phyloP scores from a whole-genome alignment of 2,113 vertebrate species.

The Strigops habroptila region DNA sequence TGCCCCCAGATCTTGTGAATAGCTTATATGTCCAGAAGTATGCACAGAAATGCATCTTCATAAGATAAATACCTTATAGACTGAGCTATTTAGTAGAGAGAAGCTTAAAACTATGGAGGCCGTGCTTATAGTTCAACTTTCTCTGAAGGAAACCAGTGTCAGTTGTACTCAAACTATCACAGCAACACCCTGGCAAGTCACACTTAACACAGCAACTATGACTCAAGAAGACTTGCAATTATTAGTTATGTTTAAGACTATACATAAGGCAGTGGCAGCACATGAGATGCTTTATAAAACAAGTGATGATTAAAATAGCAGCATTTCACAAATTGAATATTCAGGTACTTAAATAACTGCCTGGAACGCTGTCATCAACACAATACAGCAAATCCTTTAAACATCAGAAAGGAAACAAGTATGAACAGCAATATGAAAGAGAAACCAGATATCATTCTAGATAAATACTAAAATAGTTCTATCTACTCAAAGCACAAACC shows the following conservation, averaged over 20 bases:
- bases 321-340: not conserved
- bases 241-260: not conserved
- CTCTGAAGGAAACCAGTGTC: not conserved
- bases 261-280: not conserved
- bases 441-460: not conserved
- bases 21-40: not conserved
- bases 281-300: not conserved
- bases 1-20: not conserved
- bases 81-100: not conserved
- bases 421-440: not conserved
- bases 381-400: not conserved
- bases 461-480: not conserved
- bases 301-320: not conserved
- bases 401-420: not conserved
- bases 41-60: not conserved
- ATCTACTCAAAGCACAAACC: not conserved
- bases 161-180: not conserved
- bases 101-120: not conserved
- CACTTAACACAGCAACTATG: not conserved
- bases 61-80: not conserved
- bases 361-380: not conserved
- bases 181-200: not conserved
- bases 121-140: not conserved
- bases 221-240: not conserved
- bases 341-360: not conserved